These are phyloP conservation scores for Dermatophagoides farinae DNA, from an alignment of 1,140 invertebrate species.

Conservation along the genomic window DNA sequence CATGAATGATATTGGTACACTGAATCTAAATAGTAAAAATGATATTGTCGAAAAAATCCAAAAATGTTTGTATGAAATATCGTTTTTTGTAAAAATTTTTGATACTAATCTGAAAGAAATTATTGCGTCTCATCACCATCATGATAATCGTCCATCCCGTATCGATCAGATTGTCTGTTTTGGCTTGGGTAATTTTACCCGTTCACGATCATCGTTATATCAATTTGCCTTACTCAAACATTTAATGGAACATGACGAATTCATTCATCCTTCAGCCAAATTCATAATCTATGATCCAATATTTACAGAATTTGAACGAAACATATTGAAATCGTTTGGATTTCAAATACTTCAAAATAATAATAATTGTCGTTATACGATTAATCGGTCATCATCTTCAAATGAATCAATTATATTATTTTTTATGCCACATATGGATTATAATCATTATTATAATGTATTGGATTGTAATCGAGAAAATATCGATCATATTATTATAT, in stretches of 20 bases:
- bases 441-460: background rate
- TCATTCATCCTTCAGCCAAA: background rate
- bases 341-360: background rate
- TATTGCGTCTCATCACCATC: background rate
- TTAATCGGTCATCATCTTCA: background rate
- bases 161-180: background rate
- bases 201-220: background rate
- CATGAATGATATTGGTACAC: background rate
- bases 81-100: background rate
- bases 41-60: background rate
- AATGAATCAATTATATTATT: background rate
- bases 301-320: background rate
- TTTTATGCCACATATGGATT: slow-evolving; percentile 2
- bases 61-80: background rate
- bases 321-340: background rate
- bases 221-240: background rate
- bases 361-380: background rate
- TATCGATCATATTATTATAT: background rate
- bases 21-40: background rate
- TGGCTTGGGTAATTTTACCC: slow-evolving; percentile 1
- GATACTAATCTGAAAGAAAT: background rate
- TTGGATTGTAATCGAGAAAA: background rate
- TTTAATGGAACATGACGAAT: background rate
- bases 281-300: background rate
- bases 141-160: background rate